phyloP scores from a whole-genome alignment of 2,888 invertebrate genomes.

The Philereme vetulata region DNA sequence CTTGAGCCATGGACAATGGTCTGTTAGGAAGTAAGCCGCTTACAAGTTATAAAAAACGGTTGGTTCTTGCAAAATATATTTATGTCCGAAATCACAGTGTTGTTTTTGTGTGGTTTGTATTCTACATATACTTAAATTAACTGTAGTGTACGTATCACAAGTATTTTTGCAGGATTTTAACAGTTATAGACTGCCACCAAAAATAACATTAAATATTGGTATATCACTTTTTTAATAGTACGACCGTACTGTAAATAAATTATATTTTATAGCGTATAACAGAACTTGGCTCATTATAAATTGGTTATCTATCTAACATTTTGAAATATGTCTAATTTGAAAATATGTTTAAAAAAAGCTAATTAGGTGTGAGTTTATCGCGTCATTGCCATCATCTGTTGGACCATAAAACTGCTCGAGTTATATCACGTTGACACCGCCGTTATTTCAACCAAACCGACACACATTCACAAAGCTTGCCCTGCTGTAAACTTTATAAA shows the following conservation, averaged over 20 bases:
- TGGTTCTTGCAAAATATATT: conserved; percentile 5
- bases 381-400: conserved; percentile 39
- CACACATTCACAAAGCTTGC: conserved; percentile 35
- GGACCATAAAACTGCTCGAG: conserved; percentile 45
- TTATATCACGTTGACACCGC: conserved; percentile 49
- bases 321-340: conserved; percentile 19
- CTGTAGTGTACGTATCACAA: not conserved
- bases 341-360: conserved; percentile 30
- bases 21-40: conserved; percentile 19
- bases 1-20: conserved; percentile 24
- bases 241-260: conserved; percentile 24
- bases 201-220: not conserved
- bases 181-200: not conserved
- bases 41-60: conserved; percentile 6
- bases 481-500: conserved; percentile 49
- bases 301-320: conserved; percentile 24
- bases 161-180: not conserved
- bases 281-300: conserved; percentile 22
- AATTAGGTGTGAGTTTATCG: conserved; percentile 38
- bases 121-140: not conserved
- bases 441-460: conserved; percentile 51
- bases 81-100: not conserved
- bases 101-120: conserved; percentile 1
- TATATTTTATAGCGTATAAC: conserved; percentile 29
- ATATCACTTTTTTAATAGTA: conserved; percentile 15